A percentile compares a stretch with the other conserved stretches of the same genome.
These are phyloP conservation scores for Chitala chitala DNA, from an alignment of 2,113 vertebrate species.

Conservation along the genomic window DNA sequence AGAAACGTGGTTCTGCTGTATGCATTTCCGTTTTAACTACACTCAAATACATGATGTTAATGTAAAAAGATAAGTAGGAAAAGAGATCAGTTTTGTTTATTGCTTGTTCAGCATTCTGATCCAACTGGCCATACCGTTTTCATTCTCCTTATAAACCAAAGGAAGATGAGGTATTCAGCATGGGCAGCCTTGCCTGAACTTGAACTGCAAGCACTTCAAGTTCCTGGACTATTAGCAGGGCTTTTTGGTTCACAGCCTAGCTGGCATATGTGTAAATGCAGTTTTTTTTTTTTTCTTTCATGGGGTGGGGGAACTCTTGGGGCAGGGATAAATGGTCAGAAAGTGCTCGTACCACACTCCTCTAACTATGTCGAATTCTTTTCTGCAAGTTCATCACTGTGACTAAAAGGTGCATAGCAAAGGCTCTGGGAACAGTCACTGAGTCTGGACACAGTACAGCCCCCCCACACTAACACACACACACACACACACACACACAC, in stretches of 20 bases:
- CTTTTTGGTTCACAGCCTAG: conserved; percentile 19
- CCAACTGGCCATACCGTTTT: background rate
- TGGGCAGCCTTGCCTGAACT: background rate
- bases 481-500: too few species aligned
- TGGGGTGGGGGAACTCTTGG: background rate
- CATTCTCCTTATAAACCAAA: background rate
- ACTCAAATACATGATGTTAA: too few species aligned
- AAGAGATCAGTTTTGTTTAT: too few species aligned
- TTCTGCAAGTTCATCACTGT: conserved; percentile 33
- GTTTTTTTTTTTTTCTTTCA: background rate
- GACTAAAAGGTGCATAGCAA: conserved; percentile 6
- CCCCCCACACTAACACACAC: too few species aligned
- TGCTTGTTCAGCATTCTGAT: background rate
- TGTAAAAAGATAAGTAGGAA: too few species aligned
- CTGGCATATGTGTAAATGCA: conserved; percentile 16
- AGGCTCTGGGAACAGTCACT: conserved; percentile 15
- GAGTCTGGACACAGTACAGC: conserved; percentile 24
- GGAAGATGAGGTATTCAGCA: background rate
- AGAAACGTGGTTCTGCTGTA: too few species aligned
- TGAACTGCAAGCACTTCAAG: conserved; percentile 7
- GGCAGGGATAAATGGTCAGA: background rate
- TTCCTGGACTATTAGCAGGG: conserved; percentile 9
- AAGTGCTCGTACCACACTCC: conserved; percentile 1
- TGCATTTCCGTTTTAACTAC: too few species aligned
- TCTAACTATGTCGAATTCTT: conserved; percentile 27